These are phyloP conservation scores for Drosophila barbarae DNA, from an alignment of 2,888 invertebrate species.

Conservation along the genomic window DNA sequence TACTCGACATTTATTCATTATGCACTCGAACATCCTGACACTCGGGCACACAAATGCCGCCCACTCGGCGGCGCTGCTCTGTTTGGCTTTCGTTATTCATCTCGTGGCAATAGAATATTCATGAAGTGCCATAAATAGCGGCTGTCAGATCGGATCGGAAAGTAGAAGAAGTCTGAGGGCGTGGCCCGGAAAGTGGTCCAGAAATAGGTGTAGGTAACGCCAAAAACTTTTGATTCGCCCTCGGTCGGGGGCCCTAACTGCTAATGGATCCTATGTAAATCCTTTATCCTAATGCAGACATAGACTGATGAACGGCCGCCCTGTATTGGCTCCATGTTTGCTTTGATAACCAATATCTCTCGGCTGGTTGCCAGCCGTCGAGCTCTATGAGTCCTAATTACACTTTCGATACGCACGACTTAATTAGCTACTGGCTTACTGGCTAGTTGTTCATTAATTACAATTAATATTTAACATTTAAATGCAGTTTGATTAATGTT, in stretches of 20 bases:
- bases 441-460: slow-evolving; percentile 52
- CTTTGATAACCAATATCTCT: slow-evolving; percentile 24
- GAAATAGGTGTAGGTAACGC: slow-evolving; percentile 1
- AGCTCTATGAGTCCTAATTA: slow-evolving; percentile 49
- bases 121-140: slow-evolving; percentile 52
- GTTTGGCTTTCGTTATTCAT: slow-evolving; percentile 26
- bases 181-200: slow-evolving; percentile 11
- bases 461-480: slow-evolving; percentile 65
- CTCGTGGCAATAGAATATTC: slow-evolving; percentile 62
- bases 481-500: slow-evolving; percentile 71
- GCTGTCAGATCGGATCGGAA: slow-evolving; percentile 19
- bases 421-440: slow-evolving; percentile 42
- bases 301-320: slow-evolving; percentile 9
- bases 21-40: slow-evolving; percentile 47
- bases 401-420: slow-evolving; percentile 42
- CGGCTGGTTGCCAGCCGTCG: slow-evolving; percentile 12
- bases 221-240: slow-evolving; percentile 11
- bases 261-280: slow-evolving; percentile 20
- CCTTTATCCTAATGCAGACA: slow-evolving; percentile 25
- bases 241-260: slow-evolving; percentile 8
- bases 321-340: not conserved
- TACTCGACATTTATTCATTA: slow-evolving; percentile 71
- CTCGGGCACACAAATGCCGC: slow-evolving; percentile 39
- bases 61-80: slow-evolving; percentile 17
- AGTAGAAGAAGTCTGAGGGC: slow-evolving; percentile 4